phyloP scores from a whole-genome alignment of 2,888 invertebrate species.

The Ochropleura plecta region DNA sequence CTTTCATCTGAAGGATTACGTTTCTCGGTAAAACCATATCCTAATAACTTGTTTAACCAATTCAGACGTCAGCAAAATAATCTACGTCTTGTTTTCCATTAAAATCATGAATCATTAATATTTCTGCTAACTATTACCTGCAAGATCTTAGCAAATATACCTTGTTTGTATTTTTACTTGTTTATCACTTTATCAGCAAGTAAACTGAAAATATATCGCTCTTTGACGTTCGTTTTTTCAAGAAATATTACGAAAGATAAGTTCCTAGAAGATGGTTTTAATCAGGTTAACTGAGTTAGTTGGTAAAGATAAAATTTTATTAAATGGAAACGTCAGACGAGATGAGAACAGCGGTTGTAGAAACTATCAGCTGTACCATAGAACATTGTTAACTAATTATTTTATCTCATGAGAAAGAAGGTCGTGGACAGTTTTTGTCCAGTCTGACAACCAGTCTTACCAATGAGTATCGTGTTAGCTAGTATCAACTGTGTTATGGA shows the following conservation, averaged over 20 bases:
- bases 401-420: too few species aligned
- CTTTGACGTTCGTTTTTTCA: slow-evolving; percentile 49
- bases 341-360: neutral
- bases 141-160: slow-evolving; percentile 36
- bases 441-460: too few species aligned
- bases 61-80: slow-evolving; percentile 37
- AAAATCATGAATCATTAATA: slow-evolving; percentile 47
- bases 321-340: neutral
- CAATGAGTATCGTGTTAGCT: too few species aligned
- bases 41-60: slow-evolving; percentile 23
- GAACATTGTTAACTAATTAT: too few species aligned
- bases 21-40: slow-evolving; percentile 25
- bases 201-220: slow-evolving; percentile 35
- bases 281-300: slow-evolving; percentile 1
- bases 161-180: slow-evolving; percentile 41
- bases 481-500: too few species aligned
- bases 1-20: neutral
- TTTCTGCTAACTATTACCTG: slow-evolving; percentile 49
- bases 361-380: neutral
- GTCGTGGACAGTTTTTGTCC: too few species aligned
- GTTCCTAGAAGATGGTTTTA: slow-evolving; percentile 53
- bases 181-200: slow-evolving; percentile 48
- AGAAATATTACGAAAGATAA: slow-evolving; percentile 47
- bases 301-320: neutral
- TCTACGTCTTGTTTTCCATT: slow-evolving; percentile 25